Base-by-base conservation (phyloP, 1,140 invertebrate species). In the Papilio aristodemus region DNA sequence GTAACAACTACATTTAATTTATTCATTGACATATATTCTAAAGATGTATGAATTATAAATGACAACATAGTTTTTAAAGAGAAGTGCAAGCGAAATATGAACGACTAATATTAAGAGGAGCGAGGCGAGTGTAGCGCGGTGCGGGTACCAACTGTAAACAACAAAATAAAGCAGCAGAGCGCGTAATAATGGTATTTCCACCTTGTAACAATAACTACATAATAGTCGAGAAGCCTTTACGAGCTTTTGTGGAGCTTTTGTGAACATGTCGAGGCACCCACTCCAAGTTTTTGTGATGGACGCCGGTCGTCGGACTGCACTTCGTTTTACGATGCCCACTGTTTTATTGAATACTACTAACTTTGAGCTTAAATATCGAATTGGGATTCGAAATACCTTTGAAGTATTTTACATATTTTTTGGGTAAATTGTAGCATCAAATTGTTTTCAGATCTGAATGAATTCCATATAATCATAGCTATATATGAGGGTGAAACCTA, bases 241-340 rank as follows among this genome's bases (percentile, higher is more conserved):
- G 89, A 91, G 87, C 89, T 91, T 91, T 91, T 91, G 89, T 90
- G 75, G 89, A 91, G 87, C 89, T 91, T 91, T 91, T 91, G 89
- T 89, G 76, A 83, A 83, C 84, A 85, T 83, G 85, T 87, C 83
- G 85, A 83, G 83, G 84, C 85, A 89, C 75, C 87, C 83, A 86
- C 84, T 86, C 79, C 77, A 71, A 71, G 76, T 86, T 89, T 89
- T 91, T 91, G 81, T 83, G 77, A 86, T 85, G 84, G 74, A 87
- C 76, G 78, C 84, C 71, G 75, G 77, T 78, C 73, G 77, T 75
- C 79, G 76, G 75, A 60, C 74, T 62, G 74, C 64, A 67, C 78
- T 76, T 72, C 71, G 73, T 71, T 89, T 89, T 90, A 89, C 76
- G 80, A 77, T 76, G 69, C 63, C 43, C 66, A 76, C 84, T 76